Base-by-base conservation (phyloP, 2,888 invertebrate genomes). In the Dendrolimus pini region DNA sequence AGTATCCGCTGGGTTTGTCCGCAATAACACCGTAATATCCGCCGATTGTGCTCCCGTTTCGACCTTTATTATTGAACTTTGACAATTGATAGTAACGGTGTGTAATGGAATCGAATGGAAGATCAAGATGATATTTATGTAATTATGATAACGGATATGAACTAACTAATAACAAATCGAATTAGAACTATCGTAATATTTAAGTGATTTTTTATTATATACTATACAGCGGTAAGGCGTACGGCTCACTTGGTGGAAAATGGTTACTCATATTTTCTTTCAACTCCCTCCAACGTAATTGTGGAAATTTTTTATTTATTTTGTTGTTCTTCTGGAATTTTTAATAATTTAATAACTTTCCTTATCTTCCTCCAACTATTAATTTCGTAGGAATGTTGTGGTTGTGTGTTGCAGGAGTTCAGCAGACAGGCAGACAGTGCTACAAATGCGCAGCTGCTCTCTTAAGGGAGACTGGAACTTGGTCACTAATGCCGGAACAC, bases 1-100 rank as follows among this genome's bases (percentile, higher is more conserved):
- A 12, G 57, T 62, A 60, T 59, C 65, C 65, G 65, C 57, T 60
- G 56, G 47, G 54, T 52, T 63, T 69, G 66, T 65, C 65, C 66
- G 66, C 66, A 65, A 66, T 64, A 60, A 58, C 60, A 58, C 57
- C 41, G 53, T 53, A 52, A 54, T 54, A 54, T 41, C 30, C 53
- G 41, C n/a, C 55, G 54, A 52, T 55, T 53, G 54, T 8, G 41
- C 13, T 8, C 18, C 55, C 53, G 41, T 41, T n/a, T 12, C 56
- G n/a, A n/a, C 41, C 42, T 56, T 59, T 59, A 59, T 59, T 59
- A 52, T 55, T 52, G 30, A 59, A 59, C 55, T 59, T 59, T 53
- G 18, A 9, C 53, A 30, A 55, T 58, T 58, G 47, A 47, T 47
- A 47, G 12, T 47, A 47, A 47, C 47, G 12, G 9, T 47, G 9